These are phyloP conservation scores for Eospalax fontanierii DNA, from an alignment of 2,797 vertebrate species.

Conservation along the genomic window DNA sequence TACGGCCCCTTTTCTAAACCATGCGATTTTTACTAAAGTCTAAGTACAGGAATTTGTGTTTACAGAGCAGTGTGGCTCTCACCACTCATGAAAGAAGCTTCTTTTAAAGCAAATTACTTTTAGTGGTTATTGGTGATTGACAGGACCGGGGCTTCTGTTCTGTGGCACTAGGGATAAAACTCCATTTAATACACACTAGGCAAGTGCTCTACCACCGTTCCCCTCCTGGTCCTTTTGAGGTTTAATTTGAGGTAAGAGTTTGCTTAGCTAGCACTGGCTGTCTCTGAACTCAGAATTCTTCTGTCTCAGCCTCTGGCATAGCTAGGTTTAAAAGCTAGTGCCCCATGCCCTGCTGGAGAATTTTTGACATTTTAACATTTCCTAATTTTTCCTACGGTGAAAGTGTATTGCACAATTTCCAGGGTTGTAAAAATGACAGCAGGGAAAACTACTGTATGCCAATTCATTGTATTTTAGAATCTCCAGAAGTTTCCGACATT, in stretches of 20 bases:
- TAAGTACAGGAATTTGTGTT: too few species aligned
- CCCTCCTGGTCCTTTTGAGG: not conserved
- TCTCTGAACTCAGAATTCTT: too few species aligned
- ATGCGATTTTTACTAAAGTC: too few species aligned
- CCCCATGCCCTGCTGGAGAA: not conserved
- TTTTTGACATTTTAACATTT: not conserved
- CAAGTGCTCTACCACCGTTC: not conserved
- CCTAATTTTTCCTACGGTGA: not conserved
- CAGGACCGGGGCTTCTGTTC: not conserved
- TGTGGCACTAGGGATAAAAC: not conserved
- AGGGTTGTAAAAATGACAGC: not conserved
- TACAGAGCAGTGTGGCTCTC: too few species aligned
- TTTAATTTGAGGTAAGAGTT: not conserved
- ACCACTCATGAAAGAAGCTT: too few species aligned
- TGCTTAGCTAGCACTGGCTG: not conserved
- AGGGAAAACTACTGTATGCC: not conserved
- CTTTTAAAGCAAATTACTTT: not conserved
- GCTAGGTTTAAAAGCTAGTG: not conserved
- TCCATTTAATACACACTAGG: not conserved
- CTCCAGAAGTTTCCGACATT: slow-evolving; percentile 5
- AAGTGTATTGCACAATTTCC: not conserved
- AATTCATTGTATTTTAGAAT: slow-evolving; percentile 50
- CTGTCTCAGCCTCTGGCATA: not conserved
- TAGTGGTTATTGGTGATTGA: not conserved
- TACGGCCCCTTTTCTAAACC: too few species aligned